phyloP scores from a whole-genome alignment of 2,888 invertebrate species.

The Pomacea canaliculata region DNA sequence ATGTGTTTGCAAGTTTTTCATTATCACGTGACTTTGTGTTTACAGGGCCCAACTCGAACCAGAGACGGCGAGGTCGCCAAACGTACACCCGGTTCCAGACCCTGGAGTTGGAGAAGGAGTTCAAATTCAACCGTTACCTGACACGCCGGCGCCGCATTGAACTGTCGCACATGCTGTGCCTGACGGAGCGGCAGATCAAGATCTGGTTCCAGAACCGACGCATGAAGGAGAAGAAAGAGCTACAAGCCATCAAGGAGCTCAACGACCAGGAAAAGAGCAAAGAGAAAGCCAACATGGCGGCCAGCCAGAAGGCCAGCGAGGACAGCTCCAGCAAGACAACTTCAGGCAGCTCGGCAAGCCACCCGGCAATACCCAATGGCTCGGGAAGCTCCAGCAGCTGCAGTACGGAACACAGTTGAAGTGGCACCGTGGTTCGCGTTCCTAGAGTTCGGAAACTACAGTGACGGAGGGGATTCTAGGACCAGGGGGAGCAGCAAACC shows the following conservation, averaged over 20 bases:
- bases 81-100: constrained; percentile 98
- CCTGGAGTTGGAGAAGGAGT: constrained; percentile 96
- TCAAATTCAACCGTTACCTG: constrained; percentile 98
- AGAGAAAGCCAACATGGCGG: constrained; percentile 22
- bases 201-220: constrained; percentile 88
- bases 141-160: constrained; percentile 96
- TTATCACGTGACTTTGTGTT: neutral
- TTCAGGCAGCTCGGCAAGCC: neutral
- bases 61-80: constrained; percentile 95
- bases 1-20: no score
- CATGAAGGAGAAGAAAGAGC: constrained; percentile 99
- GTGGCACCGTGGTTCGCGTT: no score
- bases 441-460: no score
- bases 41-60: constrained; percentile 93
- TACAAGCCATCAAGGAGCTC: constrained; percentile 96
- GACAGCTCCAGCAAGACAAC: neutral
- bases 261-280: constrained; percentile 81
- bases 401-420: constrained; percentile 29
- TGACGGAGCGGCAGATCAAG: constrained; percentile 91
- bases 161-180: constrained; percentile 95
- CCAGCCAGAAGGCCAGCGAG: neutral
- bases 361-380: neutral
- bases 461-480: no score
- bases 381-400: constrained; percentile 22
- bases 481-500: no score